Percentiles rank a stretch among this genome's conserved stretches.
Evolutionary conservation across 2,797 vertebrate species (phyloP).

Genomic region (Hemitrygon akajei): DNA sequence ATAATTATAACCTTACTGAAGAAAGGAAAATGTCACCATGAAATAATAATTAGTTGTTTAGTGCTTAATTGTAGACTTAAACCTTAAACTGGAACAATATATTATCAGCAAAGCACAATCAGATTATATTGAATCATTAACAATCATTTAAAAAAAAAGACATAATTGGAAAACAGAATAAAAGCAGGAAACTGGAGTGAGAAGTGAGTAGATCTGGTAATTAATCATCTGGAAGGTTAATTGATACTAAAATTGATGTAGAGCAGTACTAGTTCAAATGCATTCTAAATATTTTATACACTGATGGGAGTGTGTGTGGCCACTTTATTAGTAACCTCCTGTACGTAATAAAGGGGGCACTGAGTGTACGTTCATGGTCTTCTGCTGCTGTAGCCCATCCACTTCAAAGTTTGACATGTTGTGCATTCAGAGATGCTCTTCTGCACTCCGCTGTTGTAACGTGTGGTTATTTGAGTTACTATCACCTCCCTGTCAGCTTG

Average conservation of each 20-base stretch:
- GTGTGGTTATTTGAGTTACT: too few species aligned
- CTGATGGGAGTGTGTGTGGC: too few species aligned
- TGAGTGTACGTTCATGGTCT: too few species aligned
- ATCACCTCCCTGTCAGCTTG: too few species aligned
- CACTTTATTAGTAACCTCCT: too few species aligned
- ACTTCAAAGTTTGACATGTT: too few species aligned
- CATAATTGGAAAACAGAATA: conserved; percentile 4
- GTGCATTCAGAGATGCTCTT: too few species aligned
- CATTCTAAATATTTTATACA: neutral
- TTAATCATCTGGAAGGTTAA: conserved; percentile 9
- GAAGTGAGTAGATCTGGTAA: neutral
- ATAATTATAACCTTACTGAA: conserved; percentile 12
- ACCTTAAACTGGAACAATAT: neutral
- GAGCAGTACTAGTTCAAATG: neutral
- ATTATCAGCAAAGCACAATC: neutral
- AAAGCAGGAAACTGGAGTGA: neutral
- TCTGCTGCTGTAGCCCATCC: too few species aligned
- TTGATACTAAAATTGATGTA: neutral
- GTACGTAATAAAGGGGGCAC: too few species aligned
- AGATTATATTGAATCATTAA: conserved; percentile 26
- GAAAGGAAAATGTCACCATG: conserved; percentile 17
- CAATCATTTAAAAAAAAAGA: conserved; percentile 7
- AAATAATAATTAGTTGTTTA: conserved; percentile 35
- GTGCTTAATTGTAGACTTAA: conserved; percentile 27
- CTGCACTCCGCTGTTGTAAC: too few species aligned